Percentiles rank a stretch among this genome's conserved stretches.
Conservation (phyloP, 2,113 vertebrate species). For the Aplodontia rufa region DNA sequence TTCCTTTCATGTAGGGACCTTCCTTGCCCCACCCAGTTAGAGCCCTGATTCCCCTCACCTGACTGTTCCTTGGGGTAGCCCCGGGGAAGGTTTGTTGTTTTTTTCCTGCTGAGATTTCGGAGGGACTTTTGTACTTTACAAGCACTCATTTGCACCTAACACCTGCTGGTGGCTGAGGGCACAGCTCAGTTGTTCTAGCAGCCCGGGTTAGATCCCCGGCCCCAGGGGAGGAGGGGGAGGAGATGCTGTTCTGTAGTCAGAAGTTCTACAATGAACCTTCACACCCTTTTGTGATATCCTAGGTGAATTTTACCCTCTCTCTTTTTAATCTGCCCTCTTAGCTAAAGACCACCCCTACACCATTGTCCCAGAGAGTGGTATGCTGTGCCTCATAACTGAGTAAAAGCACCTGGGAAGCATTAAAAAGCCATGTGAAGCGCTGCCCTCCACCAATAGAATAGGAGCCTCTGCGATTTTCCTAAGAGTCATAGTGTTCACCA, state of each 20-base stretch:
- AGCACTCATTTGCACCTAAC: background rate
- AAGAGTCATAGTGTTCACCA: constrained; percentile 23
- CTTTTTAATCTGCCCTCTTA: background rate
- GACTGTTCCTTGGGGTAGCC: background rate
- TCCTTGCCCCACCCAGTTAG: background rate
- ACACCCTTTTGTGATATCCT: background rate
- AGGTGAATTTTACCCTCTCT: background rate
- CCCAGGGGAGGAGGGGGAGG: background rate
- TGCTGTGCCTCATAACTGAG: background rate
- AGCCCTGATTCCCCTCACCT: background rate
- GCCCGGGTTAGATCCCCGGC: background rate
- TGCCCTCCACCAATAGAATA: constrained; percentile 11
- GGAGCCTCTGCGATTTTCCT: background rate
- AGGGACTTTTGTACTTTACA: background rate
- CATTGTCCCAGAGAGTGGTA: background rate
- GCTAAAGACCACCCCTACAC: background rate
- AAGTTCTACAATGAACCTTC: background rate
- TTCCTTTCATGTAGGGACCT: background rate
- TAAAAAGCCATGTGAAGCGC: background rate
- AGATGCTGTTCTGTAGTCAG: background rate
- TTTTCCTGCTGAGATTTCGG: background rate
- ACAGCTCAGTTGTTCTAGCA: background rate
- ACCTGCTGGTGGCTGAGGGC: background rate
- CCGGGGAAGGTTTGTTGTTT: background rate
- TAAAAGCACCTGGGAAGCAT: constrained; percentile 30